Evolutionary conservation across 2,888 invertebrate genomes (phyloP), one percentile per base, ranked within the genome.

Genomic region (Volucella inanis): DNA sequence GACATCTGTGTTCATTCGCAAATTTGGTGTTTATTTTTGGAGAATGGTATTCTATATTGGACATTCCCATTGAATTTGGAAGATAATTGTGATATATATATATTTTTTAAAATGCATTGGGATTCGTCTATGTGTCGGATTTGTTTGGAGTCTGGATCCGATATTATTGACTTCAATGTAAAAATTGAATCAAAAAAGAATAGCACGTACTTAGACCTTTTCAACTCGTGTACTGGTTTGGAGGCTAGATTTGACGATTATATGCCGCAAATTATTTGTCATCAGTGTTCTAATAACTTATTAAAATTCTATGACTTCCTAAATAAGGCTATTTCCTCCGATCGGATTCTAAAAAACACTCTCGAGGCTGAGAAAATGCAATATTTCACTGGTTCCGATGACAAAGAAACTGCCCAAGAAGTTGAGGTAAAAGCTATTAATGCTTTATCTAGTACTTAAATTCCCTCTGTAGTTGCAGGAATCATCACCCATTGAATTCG

Each of bases 121-220:
- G 65, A 81, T 47, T n/a, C 57, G 1, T 39, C 39, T 9, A 41
- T 62, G 31, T 85, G 85, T 52, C 43, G 85, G 2, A 62, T 80
- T 31, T 85, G 85, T 12, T 41, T 76, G 31, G 62, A 61, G 39
- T 31, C 81, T 14, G 81, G 72, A 8, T 8, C 45, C 3, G 31
- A 52, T 41, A 31, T 14, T 49, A 22, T 62, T 9, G 50, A 61
- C 8, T 39, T 85, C 41, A 11, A 39, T 12, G n/a, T 52, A 3
- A 76, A 67, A 67, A 50, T 55, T 14, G 61, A 67, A 45, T 22
- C 14, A n/a, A 52, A 55, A 22, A 55, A 50, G 4, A 47, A 81
- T 11, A 68, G 31, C 38, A 76, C 75, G 0, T 85, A 76, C n/a
- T 18, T 87, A 4, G 75, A 87, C n/a, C 50, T 87, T n/a, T 87